Percentiles rank a stretch among this genome's conserved stretches.
Evolutionary conservation across 2,888 invertebrate genomes (phyloP).

Genomic region (Drosophila borealis): DNA sequence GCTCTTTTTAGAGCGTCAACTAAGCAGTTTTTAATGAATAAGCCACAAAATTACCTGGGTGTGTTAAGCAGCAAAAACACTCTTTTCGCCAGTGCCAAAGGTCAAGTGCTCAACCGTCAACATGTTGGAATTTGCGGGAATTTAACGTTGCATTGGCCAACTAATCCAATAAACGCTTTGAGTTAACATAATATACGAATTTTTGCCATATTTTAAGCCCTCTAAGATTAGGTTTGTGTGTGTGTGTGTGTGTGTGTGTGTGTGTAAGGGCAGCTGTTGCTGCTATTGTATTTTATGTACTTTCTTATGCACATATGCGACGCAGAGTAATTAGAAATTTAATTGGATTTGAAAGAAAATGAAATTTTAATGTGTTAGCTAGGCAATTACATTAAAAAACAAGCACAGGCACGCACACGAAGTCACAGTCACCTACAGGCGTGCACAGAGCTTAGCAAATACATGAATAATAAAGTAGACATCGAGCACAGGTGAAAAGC

Average conservation of each 20-base stretch:
- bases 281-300: conserved; percentile 46
- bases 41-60: conserved; percentile 57
- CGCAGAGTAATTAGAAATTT: conserved; percentile 74
- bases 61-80: conserved; percentile 20
- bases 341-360: conserved; percentile 74
- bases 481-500: conserved; percentile 11
- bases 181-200: conserved; percentile 17
- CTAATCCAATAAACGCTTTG: conserved; percentile 18
- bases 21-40: conserved; percentile 76
- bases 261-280: conserved; percentile 36
- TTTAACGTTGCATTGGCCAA: conserved; percentile 23
- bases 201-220: conserved; percentile 14
- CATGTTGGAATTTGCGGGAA: conserved; percentile 25
- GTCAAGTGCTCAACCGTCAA: conserved; percentile 51
- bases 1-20: conserved; percentile 50
- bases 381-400: conserved; percentile 64
- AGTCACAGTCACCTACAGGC: neutral
- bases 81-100: conserved; percentile 35
- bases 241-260: conserved; percentile 14
- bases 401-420: conserved; percentile 26
- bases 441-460: conserved; percentile 11
- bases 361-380: conserved; percentile 68
- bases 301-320: conserved; percentile 46
- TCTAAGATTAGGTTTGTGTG: neutral
- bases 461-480: conserved; percentile 38